Base-by-base conservation (phyloP, 1,140 invertebrate genomes). In the Aleiodes sp. region DNA sequence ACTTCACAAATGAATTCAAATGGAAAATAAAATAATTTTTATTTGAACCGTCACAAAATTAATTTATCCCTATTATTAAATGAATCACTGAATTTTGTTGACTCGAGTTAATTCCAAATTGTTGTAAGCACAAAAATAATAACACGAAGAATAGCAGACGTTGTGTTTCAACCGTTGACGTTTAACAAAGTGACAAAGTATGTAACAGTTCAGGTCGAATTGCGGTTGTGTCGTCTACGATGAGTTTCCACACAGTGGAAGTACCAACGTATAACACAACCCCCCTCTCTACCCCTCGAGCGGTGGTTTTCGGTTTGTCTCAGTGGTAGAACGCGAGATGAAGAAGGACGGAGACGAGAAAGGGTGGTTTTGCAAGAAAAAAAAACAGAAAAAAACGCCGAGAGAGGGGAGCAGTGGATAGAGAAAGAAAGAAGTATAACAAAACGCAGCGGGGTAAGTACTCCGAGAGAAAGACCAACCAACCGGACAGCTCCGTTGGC, bases 401-500 rank as follows among this genome's bases (percentile, higher is more conserved):
- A 10, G 31, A 10, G 31, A 10, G 31, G 31, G 31, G 31, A 10
- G 31, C 4, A 10, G 31, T 4, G 31, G 31, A 10, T 35, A 31
- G 28, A 39, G 24, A 68, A 41, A 60, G 35, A 68, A 52, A 60
- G 3, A 43, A 29, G 12, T 21, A 39, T 61, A 31, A 62, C 57
- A 56, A 68, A 46, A 64, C 24, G 35, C 46, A 76, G 75, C 78
- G 78, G 73, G 75, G 69, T 76, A 52, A 52, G 46, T 24, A 52
- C 16, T 52, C 19, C 6, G 71, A 74, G 59, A 74, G 77, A 76
- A 74, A 70, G 64, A 43, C 70, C 64, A 73, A 59, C 78, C 80
- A 81, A 81, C 76, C 76, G 80, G 77, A 65, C 62, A 67, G 69
- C 67, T 28, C 65, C 61, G 71, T 67, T 69, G 31, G 68, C 71